phyloP scores from a whole-genome alignment of 1,140 invertebrate genomes.

The Ladona fulva region DNA sequence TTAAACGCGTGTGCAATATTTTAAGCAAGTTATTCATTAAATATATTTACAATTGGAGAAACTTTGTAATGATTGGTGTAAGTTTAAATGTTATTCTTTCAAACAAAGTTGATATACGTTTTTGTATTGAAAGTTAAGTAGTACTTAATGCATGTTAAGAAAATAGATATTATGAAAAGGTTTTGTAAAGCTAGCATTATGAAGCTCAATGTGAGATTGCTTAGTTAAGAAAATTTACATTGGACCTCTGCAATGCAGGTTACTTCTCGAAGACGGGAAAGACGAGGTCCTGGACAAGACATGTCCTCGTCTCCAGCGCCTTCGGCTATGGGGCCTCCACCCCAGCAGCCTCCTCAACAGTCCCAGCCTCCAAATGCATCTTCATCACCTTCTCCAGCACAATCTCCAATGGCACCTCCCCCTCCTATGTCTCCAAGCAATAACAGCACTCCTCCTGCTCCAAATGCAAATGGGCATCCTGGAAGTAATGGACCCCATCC shows the following conservation, averaged over 20 bases:
- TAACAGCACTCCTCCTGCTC: neutral
- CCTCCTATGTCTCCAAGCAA: constrained; percentile 24
- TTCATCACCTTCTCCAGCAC: constrained; percentile 15
- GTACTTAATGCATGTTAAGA: too few species aligned
- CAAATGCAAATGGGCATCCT: constrained; percentile 1
- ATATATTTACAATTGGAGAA: too few species aligned
- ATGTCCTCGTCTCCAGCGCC: constrained; percentile 27
- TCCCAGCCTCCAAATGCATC: constrained; percentile 16
- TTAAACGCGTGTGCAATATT: too few species aligned
- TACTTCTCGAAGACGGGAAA: neutral
- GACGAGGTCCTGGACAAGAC: constrained; percentile 19
- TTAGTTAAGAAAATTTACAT: too few species aligned
- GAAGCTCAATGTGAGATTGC: too few species aligned
- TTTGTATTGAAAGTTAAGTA: too few species aligned
- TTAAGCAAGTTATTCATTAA: too few species aligned
- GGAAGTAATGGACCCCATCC: constrained; percentile 8
- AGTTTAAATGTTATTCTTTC: too few species aligned
- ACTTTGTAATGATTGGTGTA: too few species aligned
- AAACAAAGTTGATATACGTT: too few species aligned
- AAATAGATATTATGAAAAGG: too few species aligned
- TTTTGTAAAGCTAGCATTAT: too few species aligned
- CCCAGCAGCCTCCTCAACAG: constrained; percentile 17
- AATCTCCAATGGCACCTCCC: constrained; percentile 25
- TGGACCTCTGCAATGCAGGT: neutral
- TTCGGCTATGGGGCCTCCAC: constrained; percentile 16